Percentiles rank a stretch among this genome's conserved stretches.
Conservation (phyloP, 1,140 invertebrate genomes). For the Gerris buenoi region DNA sequence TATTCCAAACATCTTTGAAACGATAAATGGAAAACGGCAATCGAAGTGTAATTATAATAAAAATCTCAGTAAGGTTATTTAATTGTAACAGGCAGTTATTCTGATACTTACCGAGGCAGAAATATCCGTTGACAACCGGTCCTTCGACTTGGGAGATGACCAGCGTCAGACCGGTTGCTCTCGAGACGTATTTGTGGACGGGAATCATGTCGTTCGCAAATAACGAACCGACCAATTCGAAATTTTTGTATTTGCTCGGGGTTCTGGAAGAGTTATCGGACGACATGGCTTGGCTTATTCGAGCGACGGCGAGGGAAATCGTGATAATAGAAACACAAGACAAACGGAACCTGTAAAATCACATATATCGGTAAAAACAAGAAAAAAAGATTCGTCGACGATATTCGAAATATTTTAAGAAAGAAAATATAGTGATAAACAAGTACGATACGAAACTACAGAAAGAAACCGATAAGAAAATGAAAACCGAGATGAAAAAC, state of each 20-base stretch:
- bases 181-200: constrained; percentile 66
- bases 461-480: background rate
- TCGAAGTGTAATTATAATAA: too few relatives aligned
- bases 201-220: constrained; percentile 54
- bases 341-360: too few relatives aligned
- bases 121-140: constrained; percentile 71
- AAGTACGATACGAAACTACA: background rate
- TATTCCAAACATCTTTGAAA: background rate
- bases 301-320: too few relatives aligned
- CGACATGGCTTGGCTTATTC: too few relatives aligned
- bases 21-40: too few relatives aligned
- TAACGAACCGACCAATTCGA: constrained; percentile 43
- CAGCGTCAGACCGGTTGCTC: constrained; percentile 58
- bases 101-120: constrained; percentile 66
- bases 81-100: too few relatives aligned
- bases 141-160: constrained; percentile 70
- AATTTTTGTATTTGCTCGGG: too few relatives aligned
- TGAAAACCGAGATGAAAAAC: background rate
- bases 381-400: too few relatives aligned
- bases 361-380: too few relatives aligned
- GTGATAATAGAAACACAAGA: too few relatives aligned
- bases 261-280: too few relatives aligned
- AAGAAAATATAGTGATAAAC: background rate
- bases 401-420: background rate
- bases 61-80: too few relatives aligned